phyloP scores from a whole-genome alignment of 2,888 invertebrate species.

The Limenitis camilla region DNA sequence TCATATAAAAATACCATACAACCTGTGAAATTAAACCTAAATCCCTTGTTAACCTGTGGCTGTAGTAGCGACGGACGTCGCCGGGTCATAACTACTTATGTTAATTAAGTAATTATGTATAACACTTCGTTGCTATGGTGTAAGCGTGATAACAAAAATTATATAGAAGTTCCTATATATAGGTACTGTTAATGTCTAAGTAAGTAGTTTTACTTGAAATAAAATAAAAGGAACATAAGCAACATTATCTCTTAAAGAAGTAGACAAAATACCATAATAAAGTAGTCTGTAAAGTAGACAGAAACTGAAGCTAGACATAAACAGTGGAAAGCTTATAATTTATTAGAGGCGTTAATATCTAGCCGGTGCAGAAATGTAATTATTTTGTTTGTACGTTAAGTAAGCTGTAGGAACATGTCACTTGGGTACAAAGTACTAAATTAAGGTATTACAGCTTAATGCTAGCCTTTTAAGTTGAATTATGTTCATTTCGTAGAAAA shows the following conservation, averaged over 20 bases:
- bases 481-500: background rate
- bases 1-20: too few species aligned
- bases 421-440: slow-evolving; percentile 4
- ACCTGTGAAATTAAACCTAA: too few species aligned
- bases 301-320: slow-evolving; percentile 42
- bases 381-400: slow-evolving; percentile 28
- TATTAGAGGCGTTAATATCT: slow-evolving; percentile 48
- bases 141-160: too few species aligned
- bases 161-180: too few species aligned
- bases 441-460: background rate
- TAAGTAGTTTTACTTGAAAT: too few species aligned
- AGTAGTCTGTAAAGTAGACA: slow-evolving; percentile 28
- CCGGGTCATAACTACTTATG: too few species aligned
- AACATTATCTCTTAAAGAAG: slow-evolving; percentile 1
- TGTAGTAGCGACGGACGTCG: too few species aligned
- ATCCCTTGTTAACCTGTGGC: too few species aligned
- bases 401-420: slow-evolving; percentile 10
- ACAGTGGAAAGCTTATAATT: slow-evolving; percentile 46
- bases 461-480: background rate
- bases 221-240: too few species aligned
- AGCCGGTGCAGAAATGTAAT: slow-evolving; percentile 35
- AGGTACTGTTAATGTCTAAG: too few species aligned
- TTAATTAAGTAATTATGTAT: too few species aligned
- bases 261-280: slow-evolving; percentile 22
- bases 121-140: too few species aligned